phyloP scores from a whole-genome alignment of 2,113 vertebrate species.

The Cacatua alba region DNA sequence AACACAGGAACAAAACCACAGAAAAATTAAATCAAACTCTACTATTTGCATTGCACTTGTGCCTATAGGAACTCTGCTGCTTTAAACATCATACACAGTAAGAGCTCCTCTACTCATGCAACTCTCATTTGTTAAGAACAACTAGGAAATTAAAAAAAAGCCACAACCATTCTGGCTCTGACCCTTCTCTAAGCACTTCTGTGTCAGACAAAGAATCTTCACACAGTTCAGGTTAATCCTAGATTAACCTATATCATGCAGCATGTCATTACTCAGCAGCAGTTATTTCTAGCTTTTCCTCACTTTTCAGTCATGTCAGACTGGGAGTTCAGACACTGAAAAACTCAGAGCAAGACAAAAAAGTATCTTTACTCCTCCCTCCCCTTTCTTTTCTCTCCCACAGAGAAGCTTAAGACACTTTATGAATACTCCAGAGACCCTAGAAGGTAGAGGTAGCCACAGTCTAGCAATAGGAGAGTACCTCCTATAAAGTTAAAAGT shows the following conservation, averaged over 20 bases:
- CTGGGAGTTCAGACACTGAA: not conserved
- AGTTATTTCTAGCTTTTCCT: not conserved
- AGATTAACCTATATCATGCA: conserved; percentile 15
- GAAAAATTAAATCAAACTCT: not conserved
- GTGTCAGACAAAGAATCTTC: not conserved
- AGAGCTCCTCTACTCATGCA: not conserved
- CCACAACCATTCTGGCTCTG: not conserved
- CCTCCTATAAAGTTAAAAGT: not conserved
- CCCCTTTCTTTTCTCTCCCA: not conserved
- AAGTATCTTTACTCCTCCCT: not conserved
- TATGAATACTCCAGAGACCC: not conserved
- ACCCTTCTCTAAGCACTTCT: not conserved
- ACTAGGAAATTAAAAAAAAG: not conserved
- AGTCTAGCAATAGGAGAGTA: not conserved
- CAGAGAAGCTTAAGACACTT: not conserved
- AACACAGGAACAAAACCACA: not conserved
- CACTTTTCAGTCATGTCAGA: not conserved
- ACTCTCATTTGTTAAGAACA: not conserved
- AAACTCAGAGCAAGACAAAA: not conserved
- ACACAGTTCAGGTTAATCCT: conserved; percentile 7
- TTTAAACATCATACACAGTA: not conserved
- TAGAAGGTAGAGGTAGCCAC: not conserved
- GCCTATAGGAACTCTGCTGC: not conserved
- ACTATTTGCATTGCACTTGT: not conserved
- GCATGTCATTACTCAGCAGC: not conserved